phyloP scores from a whole-genome alignment of 2,888 invertebrate genomes.

The Eristalis tenax region DNA sequence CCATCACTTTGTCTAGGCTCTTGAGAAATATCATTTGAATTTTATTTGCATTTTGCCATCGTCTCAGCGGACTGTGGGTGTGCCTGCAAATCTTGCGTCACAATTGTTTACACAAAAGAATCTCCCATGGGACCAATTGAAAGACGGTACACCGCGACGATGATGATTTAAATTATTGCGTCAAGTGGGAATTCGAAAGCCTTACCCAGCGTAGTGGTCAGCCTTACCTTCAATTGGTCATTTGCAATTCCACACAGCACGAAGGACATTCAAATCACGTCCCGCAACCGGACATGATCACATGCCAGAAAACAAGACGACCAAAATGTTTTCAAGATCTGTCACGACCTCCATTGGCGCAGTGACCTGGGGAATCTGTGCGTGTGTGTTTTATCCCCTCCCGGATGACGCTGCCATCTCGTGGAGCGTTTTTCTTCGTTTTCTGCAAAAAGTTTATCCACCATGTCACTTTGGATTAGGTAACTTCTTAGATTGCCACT shows the following conservation, averaged over 20 bases:
- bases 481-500: slow-evolving; percentile 65
- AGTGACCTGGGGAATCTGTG: not conserved
- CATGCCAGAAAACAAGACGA: not conserved
- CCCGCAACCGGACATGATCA: not conserved
- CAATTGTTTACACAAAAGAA: not conserved
- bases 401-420: not conserved
- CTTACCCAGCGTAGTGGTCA: not conserved
- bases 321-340: not conserved
- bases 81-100: not conserved
- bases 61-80: not conserved
- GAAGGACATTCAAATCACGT: not conserved
- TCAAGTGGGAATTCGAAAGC: slow-evolving; percentile 2
- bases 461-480: slow-evolving; percentile 66
- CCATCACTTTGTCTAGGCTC: not conserved
- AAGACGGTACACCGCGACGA: not conserved
- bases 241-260: not conserved
- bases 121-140: not conserved
- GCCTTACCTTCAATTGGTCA: not conserved
- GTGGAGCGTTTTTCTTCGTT: slow-evolving; percentile 1
- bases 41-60: not conserved
- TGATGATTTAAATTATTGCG: not conserved
- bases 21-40: not conserved
- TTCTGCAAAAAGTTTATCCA: slow-evolving; percentile 35
- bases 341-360: not conserved
- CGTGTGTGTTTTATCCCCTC: not conserved